These are phyloP conservation scores for Spinus pinus DNA, from an alignment of 2,797 vertebrate genomes.

Conservation along the genomic window DNA sequence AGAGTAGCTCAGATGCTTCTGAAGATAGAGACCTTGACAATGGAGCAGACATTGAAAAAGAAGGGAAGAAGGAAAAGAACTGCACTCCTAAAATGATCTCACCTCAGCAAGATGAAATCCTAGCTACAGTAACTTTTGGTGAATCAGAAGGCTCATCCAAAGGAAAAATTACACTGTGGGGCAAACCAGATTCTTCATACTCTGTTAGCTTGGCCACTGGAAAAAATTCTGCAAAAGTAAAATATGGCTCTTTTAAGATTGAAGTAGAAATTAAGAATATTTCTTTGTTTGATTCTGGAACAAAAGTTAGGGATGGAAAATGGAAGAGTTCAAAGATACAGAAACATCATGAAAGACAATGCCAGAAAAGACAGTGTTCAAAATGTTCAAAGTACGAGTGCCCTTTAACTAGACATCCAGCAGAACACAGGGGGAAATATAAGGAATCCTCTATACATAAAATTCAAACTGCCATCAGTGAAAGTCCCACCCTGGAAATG, in stretches of 20 bases:
- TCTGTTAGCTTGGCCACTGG: neutral
- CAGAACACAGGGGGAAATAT: neutral
- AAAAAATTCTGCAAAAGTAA: conserved; percentile 75
- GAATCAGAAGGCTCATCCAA: conserved; percentile 54
- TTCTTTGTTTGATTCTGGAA: conserved; percentile 56
- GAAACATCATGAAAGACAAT: neutral
- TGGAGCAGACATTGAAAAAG: conserved; percentile 35
- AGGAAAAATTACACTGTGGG: conserved; percentile 63
- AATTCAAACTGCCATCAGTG: neutral
- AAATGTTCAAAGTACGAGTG: neutral
- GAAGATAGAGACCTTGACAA: conserved; percentile 50
- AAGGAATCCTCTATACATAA: neutral
- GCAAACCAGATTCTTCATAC: conserved; percentile 32
- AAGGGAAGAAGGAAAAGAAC: conserved; percentile 47
- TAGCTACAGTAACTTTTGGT: conserved; percentile 74
- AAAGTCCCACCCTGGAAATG: conserved; percentile 66
- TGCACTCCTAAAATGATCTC: conserved; percentile 19
- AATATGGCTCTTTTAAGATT: conserved; percentile 65
- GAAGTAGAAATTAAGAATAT: conserved; percentile 80
- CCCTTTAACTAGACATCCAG: neutral
- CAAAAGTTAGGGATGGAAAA: conserved; percentile 59
- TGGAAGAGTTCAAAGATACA: conserved; percentile 45
- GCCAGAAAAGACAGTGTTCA: conserved; percentile 19
- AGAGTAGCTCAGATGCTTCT: conserved; percentile 46
- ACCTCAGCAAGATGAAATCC: conserved; percentile 70